These are phyloP conservation scores for Geopemphigus sp. DNA, from an alignment of 1,140 invertebrate genomes.

Conservation along the genomic window DNA sequence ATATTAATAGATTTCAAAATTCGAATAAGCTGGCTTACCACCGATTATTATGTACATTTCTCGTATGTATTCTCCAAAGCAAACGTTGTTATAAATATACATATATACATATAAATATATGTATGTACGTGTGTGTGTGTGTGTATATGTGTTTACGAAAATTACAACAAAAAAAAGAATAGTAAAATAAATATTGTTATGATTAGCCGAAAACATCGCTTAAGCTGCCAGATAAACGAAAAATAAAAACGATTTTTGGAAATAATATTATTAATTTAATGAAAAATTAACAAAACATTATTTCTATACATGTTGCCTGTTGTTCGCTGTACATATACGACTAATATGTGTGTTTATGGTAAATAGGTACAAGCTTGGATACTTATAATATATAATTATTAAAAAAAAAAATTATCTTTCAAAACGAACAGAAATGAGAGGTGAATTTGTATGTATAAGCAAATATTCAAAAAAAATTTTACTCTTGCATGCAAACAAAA, in stretches of 20 bases:
- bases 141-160: background rate
- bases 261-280: conserved; percentile 49
- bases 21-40: background rate
- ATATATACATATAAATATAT: background rate
- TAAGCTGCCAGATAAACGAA: conserved; percentile 32
- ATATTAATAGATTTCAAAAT: conserved; percentile 29
- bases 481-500: conserved; percentile 49
- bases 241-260: conserved; percentile 39
- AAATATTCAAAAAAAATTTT: conserved; percentile 49
- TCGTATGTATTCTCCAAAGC: conserved; percentile 13
- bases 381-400: conserved; percentile 39
- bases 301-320: conserved; percentile 43
- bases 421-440: conserved; percentile 48
- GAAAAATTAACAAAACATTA: conserved; percentile 49
- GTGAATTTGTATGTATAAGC: conserved; percentile 49
- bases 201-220: conserved; percentile 48
- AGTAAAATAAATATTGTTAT: conserved; percentile 34
- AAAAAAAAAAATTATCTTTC: background rate
- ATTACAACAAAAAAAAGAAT: background rate
- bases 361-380: conserved; percentile 47
- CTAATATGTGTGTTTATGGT: conserved; percentile 41
- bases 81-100: background rate
- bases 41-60: conserved; percentile 3
- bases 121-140: background rate
- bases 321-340: conserved; percentile 36